phyloP scores from a whole-genome alignment of 2,888 invertebrate species.

The Lordiphosa andalusiaca region DNA sequence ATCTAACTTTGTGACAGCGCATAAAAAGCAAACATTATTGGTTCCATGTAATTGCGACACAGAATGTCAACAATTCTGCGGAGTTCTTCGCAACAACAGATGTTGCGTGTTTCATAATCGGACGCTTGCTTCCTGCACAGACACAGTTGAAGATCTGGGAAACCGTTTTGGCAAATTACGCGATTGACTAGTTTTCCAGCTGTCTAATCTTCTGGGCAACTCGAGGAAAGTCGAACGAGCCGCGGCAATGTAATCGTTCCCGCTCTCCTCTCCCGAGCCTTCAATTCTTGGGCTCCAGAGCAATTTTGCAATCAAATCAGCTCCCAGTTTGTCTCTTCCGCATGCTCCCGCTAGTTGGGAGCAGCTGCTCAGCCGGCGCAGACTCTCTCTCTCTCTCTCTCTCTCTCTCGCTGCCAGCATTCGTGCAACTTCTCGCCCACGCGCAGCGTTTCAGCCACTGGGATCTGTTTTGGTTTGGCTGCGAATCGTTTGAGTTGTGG shows the following conservation, averaged over 20 bases:
- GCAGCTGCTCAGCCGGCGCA: constrained; percentile 1
- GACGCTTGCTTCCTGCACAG: no score
- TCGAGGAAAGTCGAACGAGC: neutral
- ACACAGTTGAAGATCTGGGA: neutral
- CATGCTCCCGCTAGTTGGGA: constrained; percentile 2
- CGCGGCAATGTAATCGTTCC: no score
- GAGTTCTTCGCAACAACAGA: no score
- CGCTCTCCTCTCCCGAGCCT: constrained; percentile 2
- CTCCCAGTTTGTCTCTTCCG: constrained; percentile 5
- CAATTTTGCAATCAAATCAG: constrained; percentile 11
- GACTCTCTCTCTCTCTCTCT: constrained; percentile 2
- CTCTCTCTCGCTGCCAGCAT: constrained; percentile 1
- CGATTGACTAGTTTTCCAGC: constrained; percentile 8
- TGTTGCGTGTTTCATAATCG: no score
- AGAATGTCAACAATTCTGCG: no score
- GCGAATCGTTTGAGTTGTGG: constrained; percentile 15
- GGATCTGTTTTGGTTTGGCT: constrained; percentile 19
- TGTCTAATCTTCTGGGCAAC: constrained; percentile 4
- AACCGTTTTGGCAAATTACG: constrained; percentile 3
- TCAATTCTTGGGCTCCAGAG: constrained; percentile 9
- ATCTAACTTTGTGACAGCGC: no score
- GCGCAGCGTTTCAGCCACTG: constrained; percentile 4
- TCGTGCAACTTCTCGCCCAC: constrained; percentile 9
- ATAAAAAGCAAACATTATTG: no score
- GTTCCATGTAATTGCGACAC: no score